These are phyloP conservation scores for Pogonus chalceus DNA, from an alignment of 1,140 invertebrate species.

Conservation along the genomic window DNA sequence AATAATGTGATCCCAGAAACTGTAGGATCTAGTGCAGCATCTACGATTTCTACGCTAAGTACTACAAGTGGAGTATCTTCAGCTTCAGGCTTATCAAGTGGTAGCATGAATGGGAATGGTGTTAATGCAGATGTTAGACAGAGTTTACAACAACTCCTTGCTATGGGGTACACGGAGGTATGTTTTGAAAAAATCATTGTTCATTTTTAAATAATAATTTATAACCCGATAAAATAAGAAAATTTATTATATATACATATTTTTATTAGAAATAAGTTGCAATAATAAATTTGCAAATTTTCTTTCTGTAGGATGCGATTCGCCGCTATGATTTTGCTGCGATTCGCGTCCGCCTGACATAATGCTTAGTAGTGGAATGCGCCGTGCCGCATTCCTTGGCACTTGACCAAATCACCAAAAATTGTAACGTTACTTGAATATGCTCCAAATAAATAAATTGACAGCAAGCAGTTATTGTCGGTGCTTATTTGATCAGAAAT, in stretches of 20 bases:
- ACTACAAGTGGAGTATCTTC: conserved; percentile 53
- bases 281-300: too few relatives aligned
- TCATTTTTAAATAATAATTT: too few relatives aligned
- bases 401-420: conserved; percentile 1
- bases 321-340: neutral
- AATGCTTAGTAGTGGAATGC: conserved; percentile 5
- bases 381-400: conserved; percentile 6
- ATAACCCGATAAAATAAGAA: too few relatives aligned
- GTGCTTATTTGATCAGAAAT: neutral
- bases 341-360: neutral
- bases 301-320: too few relatives aligned
- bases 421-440: conserved; percentile 1
- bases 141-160: conserved; percentile 40
- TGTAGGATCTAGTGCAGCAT: conserved; percentile 61
- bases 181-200: too few relatives aligned
- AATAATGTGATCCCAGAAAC: conserved; percentile 42
- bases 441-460: conserved; percentile 6
- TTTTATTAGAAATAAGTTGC: too few relatives aligned
- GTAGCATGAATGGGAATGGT: conserved; percentile 50
- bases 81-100: conserved; percentile 37
- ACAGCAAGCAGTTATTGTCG: neutral
- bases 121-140: conserved; percentile 38
- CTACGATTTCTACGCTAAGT: conserved; percentile 58
- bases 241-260: too few relatives aligned
- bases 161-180: conserved; percentile 53